phyloP scores from a whole-genome alignment of 2,113 vertebrate genomes.

The Atlantisia rogersi region DNA sequence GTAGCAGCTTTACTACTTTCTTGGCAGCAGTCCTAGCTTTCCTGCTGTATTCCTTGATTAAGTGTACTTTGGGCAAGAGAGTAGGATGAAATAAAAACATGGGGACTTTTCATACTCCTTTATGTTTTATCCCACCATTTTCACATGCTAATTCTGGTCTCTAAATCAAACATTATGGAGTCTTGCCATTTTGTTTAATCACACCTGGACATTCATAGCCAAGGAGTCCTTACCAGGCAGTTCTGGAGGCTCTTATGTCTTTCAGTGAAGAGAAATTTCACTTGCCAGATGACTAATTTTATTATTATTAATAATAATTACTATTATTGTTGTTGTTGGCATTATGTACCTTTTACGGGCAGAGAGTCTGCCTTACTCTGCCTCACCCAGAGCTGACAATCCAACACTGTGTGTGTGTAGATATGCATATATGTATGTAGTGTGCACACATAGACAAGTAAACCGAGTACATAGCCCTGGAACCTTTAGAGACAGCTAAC shows the following conservation, averaged over 20 bases:
- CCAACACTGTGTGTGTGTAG: neutral
- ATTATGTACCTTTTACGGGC: neutral
- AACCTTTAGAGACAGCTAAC: slow-evolving; percentile 10
- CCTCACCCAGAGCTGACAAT: neutral
- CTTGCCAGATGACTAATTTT: neutral
- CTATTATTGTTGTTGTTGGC: too few species aligned
- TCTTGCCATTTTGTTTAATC: neutral
- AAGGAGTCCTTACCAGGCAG: neutral
- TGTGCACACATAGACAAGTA: too few species aligned
- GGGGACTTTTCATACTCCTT: neutral
- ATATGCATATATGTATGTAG: too few species aligned
- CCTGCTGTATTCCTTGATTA: neutral
- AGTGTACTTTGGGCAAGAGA: neutral
- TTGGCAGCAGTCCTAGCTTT: neutral
- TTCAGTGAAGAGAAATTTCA: neutral
- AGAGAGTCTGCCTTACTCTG: neutral
- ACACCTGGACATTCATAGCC: neutral
- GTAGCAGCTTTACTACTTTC: neutral
- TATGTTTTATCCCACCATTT: neutral
- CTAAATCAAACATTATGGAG: fast-evolving
- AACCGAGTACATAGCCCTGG: neutral
- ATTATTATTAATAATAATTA: neutral
- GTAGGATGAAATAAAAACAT: neutral
- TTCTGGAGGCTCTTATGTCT: neutral
- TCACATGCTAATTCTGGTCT: neutral